Percentiles rank a stretch among this genome's conserved stretches.
Evolutionary conservation across 2,113 vertebrate species (phyloP).

Genomic region (Python bivittatus): DNA sequence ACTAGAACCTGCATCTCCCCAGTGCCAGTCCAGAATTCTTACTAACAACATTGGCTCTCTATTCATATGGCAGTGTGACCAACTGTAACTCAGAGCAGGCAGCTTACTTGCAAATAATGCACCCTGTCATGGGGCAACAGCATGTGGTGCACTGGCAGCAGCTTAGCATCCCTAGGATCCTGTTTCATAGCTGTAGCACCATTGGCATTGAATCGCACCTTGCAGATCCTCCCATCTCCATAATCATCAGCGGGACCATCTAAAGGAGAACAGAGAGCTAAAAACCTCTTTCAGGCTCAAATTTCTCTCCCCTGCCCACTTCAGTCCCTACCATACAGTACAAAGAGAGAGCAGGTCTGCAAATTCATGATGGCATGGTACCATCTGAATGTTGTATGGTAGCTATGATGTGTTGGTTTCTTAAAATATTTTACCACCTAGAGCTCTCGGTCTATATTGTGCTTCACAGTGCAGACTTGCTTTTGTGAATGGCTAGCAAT

Average conservation of each 20-base stretch:
- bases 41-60: background rate
- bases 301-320: background rate
- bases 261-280: conserved; percentile 55
- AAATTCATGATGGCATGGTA: background rate
- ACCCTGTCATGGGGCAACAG: conserved; percentile 78
- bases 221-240: conserved; percentile 75
- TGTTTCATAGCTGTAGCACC: conserved; percentile 71
- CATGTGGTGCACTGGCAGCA: conserved; percentile 77
- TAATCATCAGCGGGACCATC: conserved; percentile 77
- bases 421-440: background rate
- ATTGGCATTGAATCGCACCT: conserved; percentile 79
- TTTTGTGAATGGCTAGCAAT: background rate
- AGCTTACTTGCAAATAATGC: conserved; percentile 79
- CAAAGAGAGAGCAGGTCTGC: background rate
- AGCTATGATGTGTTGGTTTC: background rate
- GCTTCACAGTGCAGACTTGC: background rate
- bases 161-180: conserved; percentile 76
- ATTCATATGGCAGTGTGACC: background rate
- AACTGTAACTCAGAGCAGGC: background rate
- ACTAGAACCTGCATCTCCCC: background rate
- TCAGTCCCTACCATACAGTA: background rate
- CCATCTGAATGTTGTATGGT: no score
- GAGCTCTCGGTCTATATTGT: background rate
- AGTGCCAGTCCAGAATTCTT: background rate
- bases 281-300: background rate